Evolutionary conservation across 1,140 invertebrate genomes (phyloP).

Genomic region (Stenopsyche tienmushanensis): DNA sequence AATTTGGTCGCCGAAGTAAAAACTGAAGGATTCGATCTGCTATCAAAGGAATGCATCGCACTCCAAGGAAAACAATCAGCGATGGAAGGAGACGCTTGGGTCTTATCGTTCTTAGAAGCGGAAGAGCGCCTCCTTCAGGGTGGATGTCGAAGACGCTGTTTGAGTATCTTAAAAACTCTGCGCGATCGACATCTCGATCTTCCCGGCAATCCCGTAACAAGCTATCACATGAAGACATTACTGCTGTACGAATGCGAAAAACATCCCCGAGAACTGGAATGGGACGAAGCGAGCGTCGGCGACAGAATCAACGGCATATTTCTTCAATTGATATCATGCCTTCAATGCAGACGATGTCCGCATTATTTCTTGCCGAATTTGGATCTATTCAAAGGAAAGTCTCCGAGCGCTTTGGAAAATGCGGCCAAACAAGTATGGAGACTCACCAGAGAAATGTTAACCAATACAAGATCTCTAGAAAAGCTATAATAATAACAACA

Average conservation of each 20-base stretch:
- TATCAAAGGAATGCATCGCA: constrained; percentile 88
- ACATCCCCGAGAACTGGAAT: constrained; percentile 91
- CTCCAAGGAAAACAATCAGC: constrained; percentile 92
- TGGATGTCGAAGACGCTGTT: constrained; percentile 82
- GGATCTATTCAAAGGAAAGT: constrained; percentile 93
- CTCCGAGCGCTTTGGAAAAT: constrained; percentile 88
- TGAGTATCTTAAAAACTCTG: constrained; percentile 92
- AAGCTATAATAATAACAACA: constrained; percentile 75
- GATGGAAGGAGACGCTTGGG: constrained; percentile 98
- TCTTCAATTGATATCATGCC: constrained; percentile 93
- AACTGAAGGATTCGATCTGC: constrained; percentile 93
- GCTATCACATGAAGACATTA: constrained; percentile 94
- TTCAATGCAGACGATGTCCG: constrained; percentile 94
- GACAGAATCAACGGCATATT: constrained; percentile 94
- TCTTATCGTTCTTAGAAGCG: constrained; percentile 89
- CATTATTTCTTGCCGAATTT: constrained; percentile 93
- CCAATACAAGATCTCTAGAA: constrained; percentile 90
- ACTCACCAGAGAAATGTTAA: constrained; percentile 89
- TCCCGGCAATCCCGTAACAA: constrained; percentile 88
- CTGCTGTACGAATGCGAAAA: constrained; percentile 98
- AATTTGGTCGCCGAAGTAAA: constrained; percentile 95
- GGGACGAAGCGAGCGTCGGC: constrained; percentile 89
- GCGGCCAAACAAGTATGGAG: constrained; percentile 96
- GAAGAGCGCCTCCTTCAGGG: constrained; percentile 90
- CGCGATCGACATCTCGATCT: constrained; percentile 91